Base-by-base conservation (phyloP, 2,888 invertebrate species). In the Emesis furor region DNA sequence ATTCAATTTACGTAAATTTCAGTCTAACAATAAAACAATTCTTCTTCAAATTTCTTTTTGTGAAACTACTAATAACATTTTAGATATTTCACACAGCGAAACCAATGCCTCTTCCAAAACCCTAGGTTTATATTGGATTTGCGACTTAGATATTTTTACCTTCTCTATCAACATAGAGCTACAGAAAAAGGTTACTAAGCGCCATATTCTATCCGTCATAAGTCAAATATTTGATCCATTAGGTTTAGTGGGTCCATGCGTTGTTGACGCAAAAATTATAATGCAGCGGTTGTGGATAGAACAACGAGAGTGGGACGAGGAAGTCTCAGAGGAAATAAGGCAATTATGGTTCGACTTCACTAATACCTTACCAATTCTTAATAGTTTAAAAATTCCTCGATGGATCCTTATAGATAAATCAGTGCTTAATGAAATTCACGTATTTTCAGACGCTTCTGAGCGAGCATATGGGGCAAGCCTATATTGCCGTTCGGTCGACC, bases 201-300 rank as follows among this genome's bases (percentile, higher is more conserved):
- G 90, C 8, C 8, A 69, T 8, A 86, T 89, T 39, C 72, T 89
- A 24, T 90, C 90, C 1, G 32, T 76, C 8, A 83, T 90, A 0
- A 78, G 78, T 67, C 89, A 90, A 82, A 72, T 90, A 10, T 90
- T 89, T 81, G 90, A 90, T 65, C 90, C 89, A 0, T 67, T 90
- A 7, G 90, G 89, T 42, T 78, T 90, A 0, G 77, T 90, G 6
- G 84, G 78, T 2, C 90, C 89, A 1, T 87, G 86, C 24, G 76
- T 86, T n/a, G 80, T 89, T 0, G 74, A 82, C 68, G 88, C 86
- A 7, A 90, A 90, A 83, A 65, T 84, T 0, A 77, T 89, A 8
- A 76, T 89, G 76, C 90, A 89, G 67, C 32, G 73, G 37, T 74
- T 90, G 10, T 89, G 87, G 86, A 72, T 85, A 12, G 67, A 68